Conservation (phyloP, 2,797 vertebrate genomes). For the Heterohyrax brucei region DNA sequence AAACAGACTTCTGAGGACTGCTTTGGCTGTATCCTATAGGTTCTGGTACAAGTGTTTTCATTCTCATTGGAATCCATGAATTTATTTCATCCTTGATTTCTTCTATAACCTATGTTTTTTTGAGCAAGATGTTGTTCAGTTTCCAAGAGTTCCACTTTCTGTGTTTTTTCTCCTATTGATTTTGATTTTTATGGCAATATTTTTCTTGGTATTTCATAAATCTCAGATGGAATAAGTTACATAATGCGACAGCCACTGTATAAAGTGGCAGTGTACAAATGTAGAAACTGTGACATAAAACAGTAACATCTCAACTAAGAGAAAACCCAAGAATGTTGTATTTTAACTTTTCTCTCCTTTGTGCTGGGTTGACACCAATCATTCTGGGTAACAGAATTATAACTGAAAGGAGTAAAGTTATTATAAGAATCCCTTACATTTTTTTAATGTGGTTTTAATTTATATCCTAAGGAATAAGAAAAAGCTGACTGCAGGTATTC, state of each 20-base stretch:
- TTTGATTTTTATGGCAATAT: too few relatives aligned
- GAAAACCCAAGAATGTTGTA: background rate
- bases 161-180: too few relatives aligned
- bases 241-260: background rate
- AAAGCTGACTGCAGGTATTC: slow-evolving; percentile 13
- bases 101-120: too few relatives aligned
- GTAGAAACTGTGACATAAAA: slow-evolving; percentile 52
- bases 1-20: too few relatives aligned
- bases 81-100: too few relatives aligned
- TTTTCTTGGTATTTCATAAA: slow-evolving; percentile 31
- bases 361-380: background rate
- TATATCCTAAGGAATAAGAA: slow-evolving; percentile 59
- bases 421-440: slow-evolving; percentile 59
- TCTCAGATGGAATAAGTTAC: slow-evolving; percentile 15
- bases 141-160: too few relatives aligned
- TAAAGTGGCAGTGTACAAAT: background rate
- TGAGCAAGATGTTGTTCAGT: too few relatives aligned
- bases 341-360: slow-evolving; percentile 42
- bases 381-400: slow-evolving; percentile 47
- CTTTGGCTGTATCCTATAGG: too few relatives aligned
- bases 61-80: too few relatives aligned
- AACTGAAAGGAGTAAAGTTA: slow-evolving; percentile 58
- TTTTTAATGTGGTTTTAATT: slow-evolving; percentile 72
- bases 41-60: too few relatives aligned
- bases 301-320: background rate